Conservation (phyloP, 1,140 invertebrate species). For the Physella acuta region DNA sequence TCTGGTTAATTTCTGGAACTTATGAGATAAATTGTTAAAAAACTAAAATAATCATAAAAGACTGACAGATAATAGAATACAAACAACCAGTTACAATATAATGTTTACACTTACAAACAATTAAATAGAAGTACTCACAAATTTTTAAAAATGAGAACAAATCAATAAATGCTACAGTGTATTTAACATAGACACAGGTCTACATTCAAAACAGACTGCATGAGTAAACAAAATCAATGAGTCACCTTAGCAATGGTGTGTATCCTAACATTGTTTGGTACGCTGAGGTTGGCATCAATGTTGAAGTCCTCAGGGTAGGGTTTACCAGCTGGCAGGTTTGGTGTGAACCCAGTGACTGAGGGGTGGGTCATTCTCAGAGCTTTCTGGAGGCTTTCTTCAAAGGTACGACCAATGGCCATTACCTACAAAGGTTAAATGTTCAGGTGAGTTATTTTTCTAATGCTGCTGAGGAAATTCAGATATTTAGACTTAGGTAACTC, state of each 20-base stretch:
- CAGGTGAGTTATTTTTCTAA: neutral
- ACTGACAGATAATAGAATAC: too few species aligned
- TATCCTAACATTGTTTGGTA: conserved; percentile 45
- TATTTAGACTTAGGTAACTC: neutral
- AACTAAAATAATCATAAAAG: too few species aligned
- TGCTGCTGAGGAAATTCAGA: neutral
- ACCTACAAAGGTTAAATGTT: conserved; percentile 29
- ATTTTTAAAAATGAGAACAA: conserved; percentile 1
- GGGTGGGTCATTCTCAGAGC: conserved; percentile 50
- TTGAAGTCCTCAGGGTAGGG: conserved; percentile 36
- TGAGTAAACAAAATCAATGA: neutral
- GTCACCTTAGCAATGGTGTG: conserved; percentile 46
- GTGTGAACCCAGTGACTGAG: conserved; percentile 37
- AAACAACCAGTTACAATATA: too few species aligned
- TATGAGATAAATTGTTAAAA: too few species aligned
- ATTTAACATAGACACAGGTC: too few species aligned
- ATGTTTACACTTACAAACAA: too few species aligned
- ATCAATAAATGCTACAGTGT: neutral
- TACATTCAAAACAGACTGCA: neutral
- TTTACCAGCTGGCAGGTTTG: conserved; percentile 43
- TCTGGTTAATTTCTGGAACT: too few species aligned
- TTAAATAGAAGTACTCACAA: too few species aligned
- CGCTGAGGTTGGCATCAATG: conserved; percentile 36
- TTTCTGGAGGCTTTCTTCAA: conserved; percentile 52
- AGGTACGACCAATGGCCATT: conserved; percentile 51